Percentiles rank a stretch among this genome's conserved stretches.
Evolutionary conservation across 2,113 vertebrate species (phyloP).

Genomic region (Chloebia gouldiae): DNA sequence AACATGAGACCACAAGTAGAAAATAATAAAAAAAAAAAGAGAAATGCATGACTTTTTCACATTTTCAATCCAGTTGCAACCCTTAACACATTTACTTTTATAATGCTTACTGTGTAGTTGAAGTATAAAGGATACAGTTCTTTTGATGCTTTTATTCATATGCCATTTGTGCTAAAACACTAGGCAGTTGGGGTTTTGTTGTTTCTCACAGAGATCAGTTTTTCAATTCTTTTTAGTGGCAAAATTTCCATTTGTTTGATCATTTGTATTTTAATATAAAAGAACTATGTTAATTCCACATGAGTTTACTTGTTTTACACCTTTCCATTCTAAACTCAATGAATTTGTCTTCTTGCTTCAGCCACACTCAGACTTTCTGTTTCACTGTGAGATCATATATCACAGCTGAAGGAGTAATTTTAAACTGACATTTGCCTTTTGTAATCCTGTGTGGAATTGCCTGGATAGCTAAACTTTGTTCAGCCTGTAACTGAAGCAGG

Average conservation of each 20-base stretch:
- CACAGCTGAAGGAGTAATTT: neutral
- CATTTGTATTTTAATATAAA: neutral
- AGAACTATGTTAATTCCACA: neutral
- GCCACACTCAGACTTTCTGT: neutral
- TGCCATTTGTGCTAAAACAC: neutral
- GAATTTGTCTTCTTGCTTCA: neutral
- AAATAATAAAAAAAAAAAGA: neutral
- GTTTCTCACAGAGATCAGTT: neutral
- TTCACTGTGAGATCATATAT: neutral
- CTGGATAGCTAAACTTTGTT: neutral
- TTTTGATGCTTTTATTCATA: neutral
- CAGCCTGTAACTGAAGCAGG: constrained; percentile 24
- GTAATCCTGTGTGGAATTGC: constrained; percentile 9
- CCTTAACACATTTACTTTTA: neutral
- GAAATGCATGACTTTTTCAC: neutral
- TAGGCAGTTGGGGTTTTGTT: neutral
- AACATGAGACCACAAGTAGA: fast-evolving
- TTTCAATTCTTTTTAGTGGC: neutral
- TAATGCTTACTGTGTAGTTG: neutral
- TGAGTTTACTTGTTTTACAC: neutral
- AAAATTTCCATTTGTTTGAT: constrained; percentile 21
- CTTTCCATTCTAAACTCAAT: neutral
- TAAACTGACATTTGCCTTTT: neutral
- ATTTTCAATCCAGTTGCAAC: neutral
- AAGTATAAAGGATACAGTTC: neutral